Percentiles rank a stretch among this genome's conserved stretches.
These are phyloP conservation scores for Pinna nobilis DNA, from an alignment of 1,140 invertebrate genomes.

Conservation along the genomic window DNA sequence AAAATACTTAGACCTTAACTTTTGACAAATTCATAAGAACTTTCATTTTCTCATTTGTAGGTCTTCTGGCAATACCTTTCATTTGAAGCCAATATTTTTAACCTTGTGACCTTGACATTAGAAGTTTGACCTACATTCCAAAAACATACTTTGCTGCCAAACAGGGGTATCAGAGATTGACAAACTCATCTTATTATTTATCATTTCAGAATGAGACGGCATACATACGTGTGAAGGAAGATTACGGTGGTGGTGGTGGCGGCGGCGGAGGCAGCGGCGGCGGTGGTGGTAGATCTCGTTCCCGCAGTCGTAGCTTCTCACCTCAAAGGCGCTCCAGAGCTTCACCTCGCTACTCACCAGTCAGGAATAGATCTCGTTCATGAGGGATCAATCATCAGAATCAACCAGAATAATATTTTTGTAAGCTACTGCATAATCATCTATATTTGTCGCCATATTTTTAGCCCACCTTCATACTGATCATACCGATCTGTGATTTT, in stretches of 20 bases:
- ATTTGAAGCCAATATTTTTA: neutral
- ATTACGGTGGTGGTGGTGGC: constrained; percentile 85
- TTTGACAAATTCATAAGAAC: too few relatives aligned
- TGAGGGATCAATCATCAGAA: too few relatives aligned
- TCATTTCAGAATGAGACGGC: constrained; percentile 90
- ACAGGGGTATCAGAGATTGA: too few relatives aligned
- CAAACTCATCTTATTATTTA: neutral
- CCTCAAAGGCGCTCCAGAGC: constrained; percentile 82
- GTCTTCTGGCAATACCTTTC: neutral
- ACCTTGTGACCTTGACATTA: neutral
- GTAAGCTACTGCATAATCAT: too few relatives aligned
- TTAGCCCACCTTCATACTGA: too few relatives aligned
- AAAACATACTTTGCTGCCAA: too few relatives aligned
- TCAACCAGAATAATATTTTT: too few relatives aligned
- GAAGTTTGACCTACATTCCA: too few relatives aligned
- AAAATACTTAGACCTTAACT: too few relatives aligned
- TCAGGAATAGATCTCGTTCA: constrained; percentile 85
- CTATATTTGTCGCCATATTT: too few relatives aligned
- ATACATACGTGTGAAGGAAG: constrained; percentile 96
- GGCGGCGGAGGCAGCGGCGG: constrained; percentile 77
- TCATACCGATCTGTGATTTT: too few relatives aligned
- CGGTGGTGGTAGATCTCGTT: constrained; percentile 71
- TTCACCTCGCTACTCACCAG: constrained; percentile 84
- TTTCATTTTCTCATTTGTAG: too few relatives aligned
- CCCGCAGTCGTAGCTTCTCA: constrained; percentile 78